These are phyloP conservation scores for Megalops cyprinoides DNA, from an alignment of 2,797 vertebrate species.

Conservation along the genomic window DNA sequence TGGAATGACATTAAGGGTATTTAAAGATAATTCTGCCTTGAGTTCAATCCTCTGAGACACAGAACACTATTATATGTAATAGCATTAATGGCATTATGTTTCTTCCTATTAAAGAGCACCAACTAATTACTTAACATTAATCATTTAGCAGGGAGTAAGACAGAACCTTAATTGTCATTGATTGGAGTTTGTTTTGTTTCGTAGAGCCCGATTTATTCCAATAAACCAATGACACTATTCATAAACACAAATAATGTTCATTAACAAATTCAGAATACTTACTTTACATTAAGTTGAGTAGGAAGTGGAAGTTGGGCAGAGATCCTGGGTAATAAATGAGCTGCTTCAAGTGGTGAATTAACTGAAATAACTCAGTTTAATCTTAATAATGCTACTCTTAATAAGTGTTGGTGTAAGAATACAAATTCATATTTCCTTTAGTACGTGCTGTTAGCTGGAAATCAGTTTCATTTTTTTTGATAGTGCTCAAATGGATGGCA, in stretches of 20 bases:
- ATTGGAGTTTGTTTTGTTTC: slow-evolving; percentile 52
- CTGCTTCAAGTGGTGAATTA: neutral
- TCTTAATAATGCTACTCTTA: neutral
- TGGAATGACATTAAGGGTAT: neutral
- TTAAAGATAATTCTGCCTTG: slow-evolving; percentile 14
- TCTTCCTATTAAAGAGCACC: slow-evolving; percentile 1
- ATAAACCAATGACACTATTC: neutral
- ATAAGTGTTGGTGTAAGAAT: neutral
- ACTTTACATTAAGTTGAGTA: neutral
- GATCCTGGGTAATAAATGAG: neutral
- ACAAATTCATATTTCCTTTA: slow-evolving; percentile 9
- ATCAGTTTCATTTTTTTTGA: neutral
- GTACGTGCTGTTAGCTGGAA: neutral
- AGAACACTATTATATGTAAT: neutral
- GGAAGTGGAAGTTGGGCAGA: neutral
- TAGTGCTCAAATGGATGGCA: neutral
- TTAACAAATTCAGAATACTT: neutral
- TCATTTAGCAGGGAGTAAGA: slow-evolving; percentile 40
- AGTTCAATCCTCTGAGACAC: neutral
- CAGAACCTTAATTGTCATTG: slow-evolving; percentile 43
- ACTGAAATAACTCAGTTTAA: neutral
- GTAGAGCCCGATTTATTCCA: slow-evolving; percentile 19
- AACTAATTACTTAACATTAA: slow-evolving; percentile 28
- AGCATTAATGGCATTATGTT: neutral
- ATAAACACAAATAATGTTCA: slow-evolving; percentile 10